Conservation (phyloP, 2,888 invertebrate species). For the Stomorhina lunata region DNA sequence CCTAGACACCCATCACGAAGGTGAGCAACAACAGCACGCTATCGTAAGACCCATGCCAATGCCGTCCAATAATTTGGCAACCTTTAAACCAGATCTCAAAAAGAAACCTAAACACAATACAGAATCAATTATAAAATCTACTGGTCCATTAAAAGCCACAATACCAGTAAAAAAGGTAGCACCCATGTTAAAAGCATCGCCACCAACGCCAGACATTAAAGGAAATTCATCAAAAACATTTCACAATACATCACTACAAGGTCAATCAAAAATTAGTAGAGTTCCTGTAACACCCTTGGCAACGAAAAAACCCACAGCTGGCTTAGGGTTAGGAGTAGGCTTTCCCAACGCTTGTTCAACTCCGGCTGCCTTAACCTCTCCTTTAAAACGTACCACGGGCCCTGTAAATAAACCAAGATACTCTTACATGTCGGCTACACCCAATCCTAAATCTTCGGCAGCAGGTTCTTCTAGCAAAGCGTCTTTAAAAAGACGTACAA, state of each 20-base stretch:
- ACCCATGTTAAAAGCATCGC: conserved; percentile 68
- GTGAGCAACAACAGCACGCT: conserved; percentile 60
- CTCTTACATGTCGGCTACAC: conserved; percentile 69
- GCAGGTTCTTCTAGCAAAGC: conserved; percentile 29
- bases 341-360: conserved; percentile 72
- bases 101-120: conserved; percentile 67
- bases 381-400: conserved; percentile 59
- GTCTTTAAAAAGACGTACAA: conserved; percentile 61
- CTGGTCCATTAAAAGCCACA: conserved; percentile 71
- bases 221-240: conserved; percentile 16
- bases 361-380: conserved; percentile 63
- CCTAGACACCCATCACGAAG: conserved; percentile 67
- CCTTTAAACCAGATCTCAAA: conserved; percentile 64
- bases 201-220: conserved; percentile 57
- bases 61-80: conserved; percentile 65
- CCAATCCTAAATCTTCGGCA: conserved; percentile 63
- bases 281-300: conserved; percentile 68
- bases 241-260: conserved; percentile 51
- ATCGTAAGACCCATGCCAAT: conserved; percentile 60
- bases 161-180: conserved; percentile 71
- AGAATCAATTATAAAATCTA: conserved; percentile 69
- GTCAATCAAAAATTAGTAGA: conserved; percentile 53
- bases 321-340: conserved; percentile 40
- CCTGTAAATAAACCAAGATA: conserved; percentile 64
- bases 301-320: conserved; percentile 12